Evolutionary conservation across 1,140 invertebrate genomes (phyloP), one percentile per base, ranked within the genome.

Genomic region (Micrasema longulum): DNA sequence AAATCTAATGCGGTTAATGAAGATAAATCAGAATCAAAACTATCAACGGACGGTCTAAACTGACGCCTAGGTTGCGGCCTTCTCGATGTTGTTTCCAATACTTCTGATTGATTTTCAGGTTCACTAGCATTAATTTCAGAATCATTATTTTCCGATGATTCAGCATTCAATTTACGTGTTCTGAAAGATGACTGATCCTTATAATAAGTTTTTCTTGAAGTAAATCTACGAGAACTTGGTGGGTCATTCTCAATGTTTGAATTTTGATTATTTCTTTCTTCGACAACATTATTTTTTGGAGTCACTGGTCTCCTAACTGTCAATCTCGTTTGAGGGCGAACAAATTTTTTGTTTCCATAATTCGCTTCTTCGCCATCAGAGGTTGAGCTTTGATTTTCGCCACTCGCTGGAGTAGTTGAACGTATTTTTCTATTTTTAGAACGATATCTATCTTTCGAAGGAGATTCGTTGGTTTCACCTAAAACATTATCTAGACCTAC

Each of bases 361-460:
- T 75, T 66, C 10, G 53, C 23, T 45, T 69, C 66, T 12, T 41
- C 31, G 5, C 3, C 16, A 2, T 45, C 48, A 18, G 64, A 18
- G n/a, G 63, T 69, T 0, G 31, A 12, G 50, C 64, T 77, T 43
- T 78, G 78, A 65, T 80, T 71, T 76, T 85, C 84, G 2, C 79
- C 77, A 74, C 84, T 85, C 53, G 84, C 79, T 6, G 84, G 84
- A 41, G 84, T 85, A 4, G 84, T 84, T 5, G 84, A 85, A 41
- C 84, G 79, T 63, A 85, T 80, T 77, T 81, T 84, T 75, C 84
- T 78, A 9, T 73, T 74, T 75, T 10, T 22, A 12, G 60, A 26
- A 23, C 53, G 23, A 22, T 38, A 26, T 35, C 50, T 71, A 50
- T 35, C 26, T 45, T 71, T 71, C 69, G 77, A 48, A 63, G 79